A percentile compares a stretch with the other conserved stretches of the same genome.
Evolutionary conservation across 1,140 invertebrate species (phyloP).

Genomic region (Idris sp.): DNA sequence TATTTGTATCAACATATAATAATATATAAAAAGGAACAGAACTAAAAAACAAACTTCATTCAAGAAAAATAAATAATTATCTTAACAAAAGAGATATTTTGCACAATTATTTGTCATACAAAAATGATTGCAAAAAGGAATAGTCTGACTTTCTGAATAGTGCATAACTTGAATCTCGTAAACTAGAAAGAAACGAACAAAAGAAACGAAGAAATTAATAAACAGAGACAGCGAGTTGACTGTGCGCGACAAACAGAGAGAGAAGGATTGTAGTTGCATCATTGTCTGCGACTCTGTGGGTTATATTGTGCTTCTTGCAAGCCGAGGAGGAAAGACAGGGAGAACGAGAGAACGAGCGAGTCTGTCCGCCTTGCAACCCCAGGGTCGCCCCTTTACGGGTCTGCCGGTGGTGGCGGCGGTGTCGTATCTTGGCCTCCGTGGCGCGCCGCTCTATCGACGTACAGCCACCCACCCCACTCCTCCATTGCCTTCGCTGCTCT

Average conservation of each 20-base stretch:
- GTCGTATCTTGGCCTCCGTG: constrained; percentile 79
- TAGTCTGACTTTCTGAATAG: constrained; percentile 13
- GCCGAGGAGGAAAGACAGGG: constrained; percentile 55
- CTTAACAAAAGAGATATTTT: too few species aligned
- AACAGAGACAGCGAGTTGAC: constrained; percentile 17
- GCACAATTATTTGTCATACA: too few species aligned
- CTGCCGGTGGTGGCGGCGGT: constrained; percentile 76
- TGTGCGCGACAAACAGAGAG: constrained; percentile 36
- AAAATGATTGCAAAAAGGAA: not conserved
- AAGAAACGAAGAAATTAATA: constrained; percentile 20
- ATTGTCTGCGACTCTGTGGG: constrained; percentile 41
- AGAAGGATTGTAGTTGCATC: constrained; percentile 14
- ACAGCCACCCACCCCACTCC: constrained; percentile 72
- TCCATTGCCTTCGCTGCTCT: constrained; percentile 59
- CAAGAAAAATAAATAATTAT: too few species aligned
- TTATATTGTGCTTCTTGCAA: constrained; percentile 64
- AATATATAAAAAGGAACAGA: not conserved
- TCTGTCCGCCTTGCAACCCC: constrained; percentile 67
- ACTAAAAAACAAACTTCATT: too few species aligned
- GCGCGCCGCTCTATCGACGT: constrained; percentile 79
- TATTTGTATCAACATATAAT: constrained; percentile 8
- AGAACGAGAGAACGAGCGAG: constrained; percentile 63
- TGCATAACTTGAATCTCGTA: constrained; percentile 16
- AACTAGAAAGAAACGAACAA: constrained; percentile 23
- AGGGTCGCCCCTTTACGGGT: constrained; percentile 75